These are phyloP conservation scores for Druon quercuslanigerum DNA, from an alignment of 1,140 invertebrate species.

Conservation along the genomic window DNA sequence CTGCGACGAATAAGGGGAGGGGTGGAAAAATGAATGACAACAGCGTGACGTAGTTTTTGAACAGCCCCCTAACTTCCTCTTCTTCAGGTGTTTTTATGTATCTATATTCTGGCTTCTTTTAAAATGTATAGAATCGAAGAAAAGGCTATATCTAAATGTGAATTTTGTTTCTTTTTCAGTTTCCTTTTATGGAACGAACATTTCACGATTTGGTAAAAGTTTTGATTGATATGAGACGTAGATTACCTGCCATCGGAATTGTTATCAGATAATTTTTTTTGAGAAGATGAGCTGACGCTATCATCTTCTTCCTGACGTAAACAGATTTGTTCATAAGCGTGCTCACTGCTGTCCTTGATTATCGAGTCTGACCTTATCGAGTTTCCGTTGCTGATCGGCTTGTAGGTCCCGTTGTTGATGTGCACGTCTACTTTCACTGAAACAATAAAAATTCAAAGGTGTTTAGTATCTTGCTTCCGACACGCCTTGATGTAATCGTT, in stretches of 20 bases:
- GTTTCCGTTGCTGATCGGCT: constrained; percentile 65
- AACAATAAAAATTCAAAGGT: constrained; percentile 48
- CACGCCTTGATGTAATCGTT: constrained; percentile 18
- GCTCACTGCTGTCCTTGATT: constrained; percentile 68
- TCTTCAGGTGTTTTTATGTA: too few relatives aligned
- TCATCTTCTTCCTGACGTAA: constrained; percentile 65
- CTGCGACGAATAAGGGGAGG: too few relatives aligned
- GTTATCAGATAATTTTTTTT: constrained; percentile 66
- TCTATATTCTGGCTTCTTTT: background rate
- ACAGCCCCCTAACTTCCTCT: too few relatives aligned
- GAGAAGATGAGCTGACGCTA: constrained; percentile 55
- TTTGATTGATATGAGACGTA: background rate
- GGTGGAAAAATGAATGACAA: too few relatives aligned
- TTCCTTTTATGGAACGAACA: background rate
- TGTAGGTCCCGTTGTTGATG: constrained; percentile 68
- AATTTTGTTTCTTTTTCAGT: background rate
- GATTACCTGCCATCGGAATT: constrained; percentile 60
- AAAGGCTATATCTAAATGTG: background rate
- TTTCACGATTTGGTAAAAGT: background rate
- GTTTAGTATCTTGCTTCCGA: constrained; percentile 10
- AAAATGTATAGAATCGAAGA: background rate
- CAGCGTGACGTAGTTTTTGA: too few relatives aligned
- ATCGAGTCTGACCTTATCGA: constrained; percentile 61
- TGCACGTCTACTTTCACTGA: constrained; percentile 75
- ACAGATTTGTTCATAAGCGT: constrained; percentile 74